Base-by-base conservation (phyloP, 1,140 invertebrate species). In the Chelonus insularis region DNA sequence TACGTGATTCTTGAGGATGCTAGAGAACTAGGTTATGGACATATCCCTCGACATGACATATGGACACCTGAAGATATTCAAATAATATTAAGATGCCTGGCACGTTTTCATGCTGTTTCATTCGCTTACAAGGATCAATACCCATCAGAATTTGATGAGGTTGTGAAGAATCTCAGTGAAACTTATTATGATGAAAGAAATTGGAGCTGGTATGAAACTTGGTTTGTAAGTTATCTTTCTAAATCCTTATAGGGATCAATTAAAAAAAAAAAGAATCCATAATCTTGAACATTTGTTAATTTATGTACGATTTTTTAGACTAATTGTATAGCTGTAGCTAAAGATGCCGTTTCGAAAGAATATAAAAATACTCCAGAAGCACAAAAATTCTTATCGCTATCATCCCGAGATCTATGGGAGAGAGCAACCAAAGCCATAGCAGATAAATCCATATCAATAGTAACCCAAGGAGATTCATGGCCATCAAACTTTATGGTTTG, bases 381-480 rank as follows among this genome's bases (percentile, higher is more conserved):
- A 78, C 84, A 23, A 82, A 86, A 69, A 68, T 87, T 59, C 76
- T 84, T 67, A 37, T 65, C 1, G 73, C 72, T 12, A 62, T 70
- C 62, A 23, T 51, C 62, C 69, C 68, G 1, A 47, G 68, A 11
- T 66, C 76, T 0, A 78, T 66, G 18, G 48, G 66, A 48, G 76
- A 69, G 48, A 71, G 57, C 45, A n/a, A 23, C 58, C 66, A 51
- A n/a, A n/a, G n/a, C n/a, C n/a, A n/a, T n/a, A n/a, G n/a, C n/a
- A n/a, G n/a, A n/a, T n/a, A n/a, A n/a, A n/a, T n/a, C n/a, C n/a
- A 77, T 80, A 29, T 84, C 82, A 25, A 86, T 88, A 0, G 82
- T 90, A 12, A 84, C 82, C 4, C 88, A 90, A 57, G 89, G 89
- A 1, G 89, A 91, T 73, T 86, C 84, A 25, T 91, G 89, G 89